A percentile compares a stretch with the other conserved stretches of the same genome.
Evolutionary conservation across 2,113 vertebrate species (phyloP).

Genomic region (Emydura subglobosa): DNA sequence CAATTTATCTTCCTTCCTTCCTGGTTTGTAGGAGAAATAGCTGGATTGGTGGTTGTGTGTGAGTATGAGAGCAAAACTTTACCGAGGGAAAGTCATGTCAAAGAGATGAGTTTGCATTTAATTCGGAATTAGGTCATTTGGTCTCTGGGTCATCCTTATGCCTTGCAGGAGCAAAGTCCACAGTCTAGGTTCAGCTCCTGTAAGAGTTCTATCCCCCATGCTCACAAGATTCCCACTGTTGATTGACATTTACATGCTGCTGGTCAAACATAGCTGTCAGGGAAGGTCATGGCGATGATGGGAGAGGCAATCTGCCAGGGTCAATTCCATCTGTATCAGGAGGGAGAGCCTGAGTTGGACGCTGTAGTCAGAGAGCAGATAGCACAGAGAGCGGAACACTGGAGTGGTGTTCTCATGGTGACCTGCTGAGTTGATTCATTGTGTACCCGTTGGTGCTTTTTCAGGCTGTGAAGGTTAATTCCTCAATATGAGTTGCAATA

Average conservation of each 20-base stretch:
- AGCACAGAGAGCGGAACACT: background rate
- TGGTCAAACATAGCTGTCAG: background rate
- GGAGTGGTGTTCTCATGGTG: background rate
- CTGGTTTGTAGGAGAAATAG: background rate
- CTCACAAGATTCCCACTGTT: background rate
- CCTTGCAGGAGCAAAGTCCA: background rate
- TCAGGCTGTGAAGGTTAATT: background rate
- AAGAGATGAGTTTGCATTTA: background rate
- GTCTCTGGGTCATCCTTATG: background rate
- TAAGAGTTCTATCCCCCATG: background rate
- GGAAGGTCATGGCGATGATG: background rate
- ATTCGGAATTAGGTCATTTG: background rate
- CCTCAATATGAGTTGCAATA: background rate
- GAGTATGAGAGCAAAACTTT: background rate
- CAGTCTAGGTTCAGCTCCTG: background rate
- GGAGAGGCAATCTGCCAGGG: background rate
- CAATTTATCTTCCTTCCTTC: background rate
- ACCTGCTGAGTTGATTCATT: background rate
- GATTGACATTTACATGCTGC: background rate
- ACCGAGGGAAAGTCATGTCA: background rate
- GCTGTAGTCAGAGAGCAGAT: background rate
- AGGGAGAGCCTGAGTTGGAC: background rate
- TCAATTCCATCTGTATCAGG: background rate
- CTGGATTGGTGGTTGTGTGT: background rate
- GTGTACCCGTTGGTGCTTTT: background rate